Evolutionary conservation across 2,797 vertebrate species (phyloP).

Genomic region (Rhinogobio ventralis): DNA sequence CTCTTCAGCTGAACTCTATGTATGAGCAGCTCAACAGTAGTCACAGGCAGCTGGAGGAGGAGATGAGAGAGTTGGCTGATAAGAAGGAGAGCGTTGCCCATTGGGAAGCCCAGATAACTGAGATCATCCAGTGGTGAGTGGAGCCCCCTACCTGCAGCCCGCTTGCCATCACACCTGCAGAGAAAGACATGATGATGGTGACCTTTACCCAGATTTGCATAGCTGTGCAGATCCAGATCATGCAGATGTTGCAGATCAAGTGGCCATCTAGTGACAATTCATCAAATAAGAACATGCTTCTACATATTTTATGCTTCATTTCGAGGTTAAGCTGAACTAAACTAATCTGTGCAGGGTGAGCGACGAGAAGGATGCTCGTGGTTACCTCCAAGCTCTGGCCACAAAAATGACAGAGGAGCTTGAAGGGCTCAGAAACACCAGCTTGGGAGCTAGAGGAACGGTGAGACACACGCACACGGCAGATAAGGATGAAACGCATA

Average conservation of each 20-base stretch:
- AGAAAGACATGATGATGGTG: constrained; percentile 39
- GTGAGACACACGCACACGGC: constrained; percentile 74
- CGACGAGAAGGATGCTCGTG: constrained; percentile 97
- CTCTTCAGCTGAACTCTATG: constrained; percentile 81
- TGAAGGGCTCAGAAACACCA: constrained; percentile 93
- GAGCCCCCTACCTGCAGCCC: constrained; percentile 53
- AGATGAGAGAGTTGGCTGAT: constrained; percentile 92
- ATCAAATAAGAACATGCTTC: neutral
- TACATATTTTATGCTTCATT: neutral
- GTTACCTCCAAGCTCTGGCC: constrained; percentile 96
- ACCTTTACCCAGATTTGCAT: constrained; percentile 1
- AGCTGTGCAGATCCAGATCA: neutral
- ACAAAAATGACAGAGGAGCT: constrained; percentile 99
- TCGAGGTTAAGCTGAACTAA: neutral
- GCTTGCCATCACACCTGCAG: constrained; percentile 60
- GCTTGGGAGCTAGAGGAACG: constrained; percentile 91
- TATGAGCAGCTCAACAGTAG: constrained; percentile 86
- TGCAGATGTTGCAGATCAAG: neutral
- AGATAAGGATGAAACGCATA: neutral
- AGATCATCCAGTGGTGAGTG: constrained; percentile 98
- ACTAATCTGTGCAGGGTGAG: constrained; percentile 86
- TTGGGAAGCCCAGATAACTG: constrained; percentile 99
- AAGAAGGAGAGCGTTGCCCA: constrained; percentile 98
- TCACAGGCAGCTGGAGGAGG: constrained; percentile 91
- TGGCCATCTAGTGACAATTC: neutral